These are phyloP conservation scores for Cotesia chilonis DNA, from an alignment of 1,140 invertebrate genomes.

Conservation along the genomic window DNA sequence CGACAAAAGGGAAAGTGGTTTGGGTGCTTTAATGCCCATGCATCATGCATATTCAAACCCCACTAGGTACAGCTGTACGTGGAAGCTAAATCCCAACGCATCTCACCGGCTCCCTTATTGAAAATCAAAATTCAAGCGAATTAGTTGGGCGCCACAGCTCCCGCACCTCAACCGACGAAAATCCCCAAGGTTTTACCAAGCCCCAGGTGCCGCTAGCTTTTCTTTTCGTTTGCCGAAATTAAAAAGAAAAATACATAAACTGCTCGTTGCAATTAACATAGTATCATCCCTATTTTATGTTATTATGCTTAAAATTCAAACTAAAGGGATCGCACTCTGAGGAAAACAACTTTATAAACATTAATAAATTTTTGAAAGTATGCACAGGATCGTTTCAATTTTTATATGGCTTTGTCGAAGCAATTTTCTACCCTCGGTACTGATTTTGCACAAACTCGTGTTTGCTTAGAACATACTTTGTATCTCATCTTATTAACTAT, in stretches of 20 bases:
- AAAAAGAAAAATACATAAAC: neutral
- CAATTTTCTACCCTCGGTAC: too few relatives aligned
- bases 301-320: neutral
- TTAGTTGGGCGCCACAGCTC: constrained; percentile 43
- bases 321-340: neutral
- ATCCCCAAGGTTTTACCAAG: constrained; percentile 25
- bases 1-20: constrained; percentile 40
- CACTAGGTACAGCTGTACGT: constrained; percentile 61
- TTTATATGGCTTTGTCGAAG: neutral
- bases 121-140: constrained; percentile 61
- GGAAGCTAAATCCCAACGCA: constrained; percentile 64
- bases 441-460: neutral
- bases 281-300: neutral
- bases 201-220: neutral
- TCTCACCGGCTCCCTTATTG: constrained; percentile 54
- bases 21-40: constrained; percentile 64
- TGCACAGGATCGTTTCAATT: neutral
- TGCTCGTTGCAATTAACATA: constrained; percentile 8
- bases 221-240: constrained; percentile 9
- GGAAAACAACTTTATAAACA: neutral
- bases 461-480: neutral
- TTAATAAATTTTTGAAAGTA: neutral
- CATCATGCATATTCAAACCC: constrained; percentile 66
- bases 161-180: constrained; percentile 8
- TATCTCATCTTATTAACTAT: constrained; percentile 14